Conservation (phyloP, 2,888 invertebrate species). For the Clostera curtula region DNA sequence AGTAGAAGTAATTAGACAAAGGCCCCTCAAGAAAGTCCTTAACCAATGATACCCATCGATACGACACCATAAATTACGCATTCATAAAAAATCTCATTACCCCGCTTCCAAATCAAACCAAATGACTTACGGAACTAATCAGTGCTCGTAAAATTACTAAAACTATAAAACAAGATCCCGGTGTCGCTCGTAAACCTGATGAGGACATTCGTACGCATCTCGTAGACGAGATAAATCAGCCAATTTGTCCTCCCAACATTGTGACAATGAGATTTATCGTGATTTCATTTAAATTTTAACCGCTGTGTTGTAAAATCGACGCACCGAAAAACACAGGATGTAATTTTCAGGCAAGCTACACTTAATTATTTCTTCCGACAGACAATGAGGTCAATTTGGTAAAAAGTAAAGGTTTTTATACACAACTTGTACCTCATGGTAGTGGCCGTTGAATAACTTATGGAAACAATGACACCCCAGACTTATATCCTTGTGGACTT, state of each 20-base stretch:
- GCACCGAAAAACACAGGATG: no score
- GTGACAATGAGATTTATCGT: slow-evolving; percentile 27
- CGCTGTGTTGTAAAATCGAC: no score
- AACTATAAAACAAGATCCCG: slow-evolving; percentile 45
- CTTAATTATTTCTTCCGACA: no score
- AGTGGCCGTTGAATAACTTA: no score
- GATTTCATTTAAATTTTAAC: slow-evolving; percentile 1
- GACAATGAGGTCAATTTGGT: no score
- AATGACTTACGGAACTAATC: slow-evolving; percentile 32
- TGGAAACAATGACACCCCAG: no score
- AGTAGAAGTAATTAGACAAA: slow-evolving; percentile 1
- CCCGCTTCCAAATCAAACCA: slow-evolving; percentile 15
- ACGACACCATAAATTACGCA: background rate
- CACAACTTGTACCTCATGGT: no score
- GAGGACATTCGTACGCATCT: slow-evolving; percentile 45
- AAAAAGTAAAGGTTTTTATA: no score
- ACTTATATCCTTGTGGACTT: no score
- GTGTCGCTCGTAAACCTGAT: slow-evolving; percentile 43
- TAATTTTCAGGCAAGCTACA: no score
- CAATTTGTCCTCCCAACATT: slow-evolving; percentile 37
- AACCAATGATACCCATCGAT: no score
- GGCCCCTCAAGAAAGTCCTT: no score
- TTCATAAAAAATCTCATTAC: background rate
- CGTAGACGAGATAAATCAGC: slow-evolving; percentile 40
- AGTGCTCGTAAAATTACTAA: slow-evolving; percentile 41